These are phyloP conservation scores for Taenioides sp. DNA, from an alignment of 2,797 vertebrate genomes.

Conservation along the genomic window DNA sequence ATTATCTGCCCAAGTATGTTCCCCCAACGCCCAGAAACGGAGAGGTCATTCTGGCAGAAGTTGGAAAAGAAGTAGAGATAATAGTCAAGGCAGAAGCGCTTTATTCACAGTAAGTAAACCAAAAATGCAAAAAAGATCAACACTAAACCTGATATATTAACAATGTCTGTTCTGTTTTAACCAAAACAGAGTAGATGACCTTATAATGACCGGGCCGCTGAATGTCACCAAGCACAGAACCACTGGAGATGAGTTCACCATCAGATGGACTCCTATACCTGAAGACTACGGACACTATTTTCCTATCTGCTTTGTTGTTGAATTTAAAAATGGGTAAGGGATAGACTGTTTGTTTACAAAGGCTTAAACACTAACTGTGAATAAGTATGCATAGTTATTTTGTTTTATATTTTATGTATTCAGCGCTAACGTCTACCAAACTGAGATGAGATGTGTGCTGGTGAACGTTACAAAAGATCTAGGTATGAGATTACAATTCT, in stretches of 20 bases:
- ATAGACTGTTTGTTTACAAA: not conserved
- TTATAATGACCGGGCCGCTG: conserved; percentile 64
- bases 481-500: conserved; percentile 30
- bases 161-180: conserved; percentile 22
- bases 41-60: conserved; percentile 34
- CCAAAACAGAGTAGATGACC: conserved; percentile 38
- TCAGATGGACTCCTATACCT: conserved; percentile 59
- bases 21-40: conserved; percentile 55
- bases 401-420: not conserved
- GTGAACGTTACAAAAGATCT: conserved; percentile 18
- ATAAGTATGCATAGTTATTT: not conserved
- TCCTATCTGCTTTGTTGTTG: conserved; percentile 67
- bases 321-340: conserved; percentile 47
- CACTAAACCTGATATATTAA: not conserved
- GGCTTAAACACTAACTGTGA: not conserved
- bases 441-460: conserved; percentile 72
- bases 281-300: conserved; percentile 45
- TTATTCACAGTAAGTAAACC: conserved; percentile 38
- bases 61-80: conserved; percentile 54
- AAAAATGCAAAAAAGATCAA: not conserved
- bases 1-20: conserved; percentile 56
- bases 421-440: conserved; percentile 58
- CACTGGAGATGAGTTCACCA: conserved; percentile 41
- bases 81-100: conserved; percentile 50
- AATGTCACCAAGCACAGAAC: conserved; percentile 50